Base-by-base conservation (phyloP, 2,888 invertebrate species). In the Ormia ochracea region DNA sequence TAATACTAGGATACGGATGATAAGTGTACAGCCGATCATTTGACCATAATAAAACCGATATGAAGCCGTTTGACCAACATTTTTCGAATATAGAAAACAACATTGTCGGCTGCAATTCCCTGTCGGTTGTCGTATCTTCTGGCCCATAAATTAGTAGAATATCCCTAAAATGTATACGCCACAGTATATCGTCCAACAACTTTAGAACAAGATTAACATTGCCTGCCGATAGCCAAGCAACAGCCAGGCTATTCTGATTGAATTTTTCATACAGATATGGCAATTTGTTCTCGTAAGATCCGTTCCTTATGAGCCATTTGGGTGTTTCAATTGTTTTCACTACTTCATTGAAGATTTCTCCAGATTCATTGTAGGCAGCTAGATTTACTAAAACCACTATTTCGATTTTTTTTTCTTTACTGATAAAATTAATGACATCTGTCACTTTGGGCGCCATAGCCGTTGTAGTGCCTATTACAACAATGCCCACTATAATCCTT, bases 1-100 rank as follows among this genome's bases (percentile, higher is more conserved):
- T 36, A 41, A 77, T 58, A 0, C 0, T 38, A 12, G 70, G 69
- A 65, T 77, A 77, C 0, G 69, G 69, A 77, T 77, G 70, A 56
- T 77, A 77, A 1, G 50, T 70, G 3, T 50, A 74, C 1, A 69
- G n/a, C 4, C 19, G 14, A 1, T 50, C 9, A 0, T 58, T 12
- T 0, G 9, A 2, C 63, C 48, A 26, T 6, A 77, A 1, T 31
- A 77, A 23, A 0, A 56, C 56, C 2, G 76, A 76, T 31, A 56
- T 63, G 4, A 77, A 65, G 50, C 76, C 70, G n/a, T 41, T 26
- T 0, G 28, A 14, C 50, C 63, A 77, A n/a, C 69, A 63, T 41
- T 12, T 21, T 58, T 63, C 14, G 12, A 65, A 70, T n/a, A 63
- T 77, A 2, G 10, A 1, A 26, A 38, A 1, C 12, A 76, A 45